A percentile compares a stretch with the other conserved stretches of the same genome.
Evolutionary conservation across 2,888 invertebrate species (phyloP).

Genomic region (Byasa hedistus): DNA sequence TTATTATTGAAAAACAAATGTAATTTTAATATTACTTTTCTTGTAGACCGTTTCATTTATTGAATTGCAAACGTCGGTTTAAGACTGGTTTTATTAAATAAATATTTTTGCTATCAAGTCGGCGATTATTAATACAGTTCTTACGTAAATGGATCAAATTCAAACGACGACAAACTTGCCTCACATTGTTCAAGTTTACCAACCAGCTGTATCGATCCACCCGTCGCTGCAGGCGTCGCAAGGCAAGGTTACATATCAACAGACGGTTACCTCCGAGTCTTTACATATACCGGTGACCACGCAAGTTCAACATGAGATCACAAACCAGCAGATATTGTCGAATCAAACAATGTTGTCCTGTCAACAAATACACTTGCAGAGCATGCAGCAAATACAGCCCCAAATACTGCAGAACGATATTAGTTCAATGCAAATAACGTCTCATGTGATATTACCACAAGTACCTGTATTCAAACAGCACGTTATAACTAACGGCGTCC

Average conservation of each 20-base stretch:
- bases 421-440: constrained; percentile 58
- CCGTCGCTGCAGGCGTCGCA: constrained; percentile 55
- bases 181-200: constrained; percentile 66
- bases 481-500: constrained; percentile 56
- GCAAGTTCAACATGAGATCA: constrained; percentile 46
- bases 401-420: constrained; percentile 54
- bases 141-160: constrained; percentile 59
- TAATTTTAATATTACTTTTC: too few species aligned
- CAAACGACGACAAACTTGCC: constrained; percentile 54
- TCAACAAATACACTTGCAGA: constrained; percentile 59
- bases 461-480: constrained; percentile 59
- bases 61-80: background rate
- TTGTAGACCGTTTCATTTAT: background rate
- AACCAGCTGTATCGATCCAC: constrained; percentile 57
- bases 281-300: constrained; percentile 56
- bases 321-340: constrained; percentile 50
- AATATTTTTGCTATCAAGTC: background rate
- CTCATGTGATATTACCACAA: constrained; percentile 62
- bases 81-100: background rate
- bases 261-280: constrained; percentile 56
- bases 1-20: too few species aligned
- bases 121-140: background rate
- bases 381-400: constrained; percentile 42
- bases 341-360: constrained; percentile 67
- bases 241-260: constrained; percentile 62